These are phyloP conservation scores for Natator depressus DNA, from an alignment of 2,113 vertebrate species.

Conservation along the genomic window DNA sequence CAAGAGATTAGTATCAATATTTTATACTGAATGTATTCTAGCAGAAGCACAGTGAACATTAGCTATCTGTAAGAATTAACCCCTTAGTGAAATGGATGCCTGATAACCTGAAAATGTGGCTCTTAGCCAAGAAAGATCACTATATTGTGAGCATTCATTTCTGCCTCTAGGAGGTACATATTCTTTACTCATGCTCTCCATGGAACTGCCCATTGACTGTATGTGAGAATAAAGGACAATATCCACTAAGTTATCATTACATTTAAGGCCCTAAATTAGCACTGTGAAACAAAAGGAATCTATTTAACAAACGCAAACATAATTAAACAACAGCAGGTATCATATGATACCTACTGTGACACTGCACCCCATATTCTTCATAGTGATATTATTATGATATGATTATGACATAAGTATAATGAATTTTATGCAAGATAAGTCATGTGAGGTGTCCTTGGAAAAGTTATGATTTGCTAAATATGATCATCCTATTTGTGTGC, in stretches of 20 bases:
- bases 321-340: not conserved
- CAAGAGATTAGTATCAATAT: conserved; percentile 58
- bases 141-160: conserved; percentile 43
- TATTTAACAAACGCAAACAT: not conserved
- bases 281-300: conserved; percentile 12
- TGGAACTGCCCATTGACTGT: not conserved
- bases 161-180: conserved; percentile 53
- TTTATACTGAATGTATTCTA: conserved; percentile 54
- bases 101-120: conserved; percentile 66
- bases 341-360: no score
- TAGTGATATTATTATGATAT: no score
- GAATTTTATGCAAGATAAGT: no score
- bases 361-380: no score
- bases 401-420: no score
- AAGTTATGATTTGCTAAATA: no score
- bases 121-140: conserved; percentile 35
- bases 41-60: conserved; percentile 47
- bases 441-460: no score
- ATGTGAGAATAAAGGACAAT: conserved; percentile 37
- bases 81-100: conserved; percentile 63
- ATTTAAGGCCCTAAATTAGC: not conserved
- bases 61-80: conserved; percentile 60
- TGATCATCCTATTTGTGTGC: no score
- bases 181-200: not conserved
- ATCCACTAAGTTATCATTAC: not conserved